phyloP scores from a whole-genome alignment of 2,113 vertebrate genomes.

The Mastomys coucha region DNA sequence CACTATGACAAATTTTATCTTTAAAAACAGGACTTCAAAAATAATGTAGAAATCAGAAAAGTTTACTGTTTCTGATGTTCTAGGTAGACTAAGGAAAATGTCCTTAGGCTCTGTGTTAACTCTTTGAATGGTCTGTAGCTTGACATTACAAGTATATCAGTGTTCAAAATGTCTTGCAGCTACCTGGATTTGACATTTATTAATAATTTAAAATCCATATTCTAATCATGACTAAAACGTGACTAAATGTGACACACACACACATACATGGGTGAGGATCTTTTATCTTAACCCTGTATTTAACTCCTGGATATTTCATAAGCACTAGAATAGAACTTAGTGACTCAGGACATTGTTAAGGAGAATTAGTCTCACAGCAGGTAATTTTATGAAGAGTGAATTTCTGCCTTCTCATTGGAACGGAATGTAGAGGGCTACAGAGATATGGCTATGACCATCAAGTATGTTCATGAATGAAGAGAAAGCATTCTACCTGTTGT shows the following conservation, averaged over 20 bases:
- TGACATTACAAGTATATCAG: constrained; percentile 62
- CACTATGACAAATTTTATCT: constrained; percentile 1
- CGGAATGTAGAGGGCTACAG: neutral
- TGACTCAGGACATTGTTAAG: neutral
- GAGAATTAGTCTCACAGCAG: neutral
- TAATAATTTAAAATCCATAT: constrained; percentile 78
- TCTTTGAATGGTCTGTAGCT: constrained; percentile 50
- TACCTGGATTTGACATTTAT: constrained; percentile 72
- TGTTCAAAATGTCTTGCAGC: constrained; percentile 74
- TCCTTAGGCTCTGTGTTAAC: neutral
- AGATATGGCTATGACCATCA: neutral
- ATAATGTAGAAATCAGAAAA: constrained; percentile 23
- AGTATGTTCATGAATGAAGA: neutral
- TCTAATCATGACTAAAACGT: constrained; percentile 80
- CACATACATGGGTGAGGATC: neutral
- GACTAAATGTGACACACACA: constrained; percentile 57
- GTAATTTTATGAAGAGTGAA: neutral
- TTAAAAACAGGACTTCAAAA: constrained; percentile 26
- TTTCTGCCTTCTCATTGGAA: neutral
- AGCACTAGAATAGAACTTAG: neutral
- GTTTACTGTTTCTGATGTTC: constrained; percentile 1
- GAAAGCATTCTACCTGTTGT: neutral
- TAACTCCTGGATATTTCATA: constrained; percentile 18
- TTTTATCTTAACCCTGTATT: constrained; percentile 62
- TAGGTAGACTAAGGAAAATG: constrained; percentile 12